These are phyloP conservation scores for Nesoenas mayeri DNA, from an alignment of 2,113 vertebrate species.

Conservation along the genomic window DNA sequence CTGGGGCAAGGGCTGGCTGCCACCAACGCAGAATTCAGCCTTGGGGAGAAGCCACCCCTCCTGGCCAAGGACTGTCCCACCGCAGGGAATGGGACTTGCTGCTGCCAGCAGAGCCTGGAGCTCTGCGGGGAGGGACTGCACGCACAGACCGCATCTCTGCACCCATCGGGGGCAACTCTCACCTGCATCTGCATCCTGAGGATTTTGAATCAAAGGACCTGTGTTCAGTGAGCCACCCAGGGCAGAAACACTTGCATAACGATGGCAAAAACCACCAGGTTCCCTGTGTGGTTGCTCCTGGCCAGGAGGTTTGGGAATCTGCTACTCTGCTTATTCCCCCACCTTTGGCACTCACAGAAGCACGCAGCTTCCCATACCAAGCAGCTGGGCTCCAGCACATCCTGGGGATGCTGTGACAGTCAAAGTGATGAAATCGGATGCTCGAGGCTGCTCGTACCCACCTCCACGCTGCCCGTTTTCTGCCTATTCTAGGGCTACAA, in stretches of 20 bases:
- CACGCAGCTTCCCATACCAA: not conserved
- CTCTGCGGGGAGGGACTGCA: not conserved
- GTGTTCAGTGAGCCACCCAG: not conserved
- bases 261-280: not conserved
- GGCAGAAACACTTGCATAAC: not conserved
- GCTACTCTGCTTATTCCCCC: not conserved
- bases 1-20: not conserved
- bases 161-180: not conserved
- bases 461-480: not conserved
- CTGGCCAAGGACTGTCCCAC: fast-evolving
- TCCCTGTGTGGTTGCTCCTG: not conserved
- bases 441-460: not conserved
- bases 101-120: not conserved
- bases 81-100: not conserved
- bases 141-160: fast-evolving
- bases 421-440: not conserved
- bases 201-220: not conserved
- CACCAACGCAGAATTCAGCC: fast-evolving
- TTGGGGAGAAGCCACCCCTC: not conserved
- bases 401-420: not conserved
- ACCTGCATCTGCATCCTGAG: not conserved
- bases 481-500: not conserved
- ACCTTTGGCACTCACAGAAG: not conserved
- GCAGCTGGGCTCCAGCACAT: not conserved
- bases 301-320: not conserved